Evolutionary conservation across 2,888 invertebrate genomes (phyloP).

Genomic region (Gortyna flavago): DNA sequence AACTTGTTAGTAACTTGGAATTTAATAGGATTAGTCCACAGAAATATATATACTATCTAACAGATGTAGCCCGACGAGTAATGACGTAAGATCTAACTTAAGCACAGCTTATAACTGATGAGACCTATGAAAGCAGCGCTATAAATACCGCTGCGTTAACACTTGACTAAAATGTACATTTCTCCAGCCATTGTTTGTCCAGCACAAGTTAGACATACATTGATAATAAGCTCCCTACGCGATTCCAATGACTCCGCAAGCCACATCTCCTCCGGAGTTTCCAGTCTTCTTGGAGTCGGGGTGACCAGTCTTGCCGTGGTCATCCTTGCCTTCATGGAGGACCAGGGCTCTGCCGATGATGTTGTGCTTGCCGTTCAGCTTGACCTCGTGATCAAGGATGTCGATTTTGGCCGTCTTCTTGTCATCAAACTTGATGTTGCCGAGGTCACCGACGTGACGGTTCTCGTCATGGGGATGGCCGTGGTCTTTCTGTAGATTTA

Average conservation of each 20-base stretch:
- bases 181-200: conserved; percentile 29
- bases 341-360: conserved; percentile 95
- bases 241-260: conserved; percentile 95
- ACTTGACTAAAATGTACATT: not conserved
- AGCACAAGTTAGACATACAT: conserved; percentile 37
- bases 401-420: conserved; percentile 90
- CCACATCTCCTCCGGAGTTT: conserved; percentile 94
- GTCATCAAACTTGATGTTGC: conserved; percentile 93
- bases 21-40: conserved; percentile 34
- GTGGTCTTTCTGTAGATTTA: conserved; percentile 91
- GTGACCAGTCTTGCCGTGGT: conserved; percentile 93
- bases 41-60: conserved; percentile 7
- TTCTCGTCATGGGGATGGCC: conserved; percentile 92
- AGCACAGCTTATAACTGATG: not conserved
- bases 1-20: conserved; percentile 33
- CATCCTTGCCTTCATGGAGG: conserved; percentile 93
- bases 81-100: not conserved
- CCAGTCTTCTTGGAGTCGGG: conserved; percentile 94
- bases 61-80: conserved; percentile 31
- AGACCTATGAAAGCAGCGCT: not conserved
- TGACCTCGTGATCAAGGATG: conserved; percentile 91
- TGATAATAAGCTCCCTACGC: conserved; percentile 89
- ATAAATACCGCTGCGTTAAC: not conserved
- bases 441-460: conserved; percentile 96
- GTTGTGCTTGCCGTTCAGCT: conserved; percentile 91